phyloP scores from a whole-genome alignment of 2,888 invertebrate species.

The Polymixis flavicincta region DNA sequence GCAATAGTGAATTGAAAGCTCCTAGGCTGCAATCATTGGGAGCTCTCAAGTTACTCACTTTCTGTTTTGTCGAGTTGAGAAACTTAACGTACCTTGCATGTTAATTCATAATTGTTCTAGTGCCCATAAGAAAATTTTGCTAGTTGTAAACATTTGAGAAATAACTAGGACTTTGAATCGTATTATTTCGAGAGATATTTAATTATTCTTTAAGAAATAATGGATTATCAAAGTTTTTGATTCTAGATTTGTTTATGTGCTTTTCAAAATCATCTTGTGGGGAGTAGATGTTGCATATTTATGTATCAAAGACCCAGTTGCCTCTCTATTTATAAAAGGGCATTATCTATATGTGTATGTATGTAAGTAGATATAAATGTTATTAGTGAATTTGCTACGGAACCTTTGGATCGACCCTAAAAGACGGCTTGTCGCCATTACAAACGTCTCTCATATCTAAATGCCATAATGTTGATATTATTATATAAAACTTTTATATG shows the following conservation, averaged over 20 bases:
- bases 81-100: constrained; percentile 9
- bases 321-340: constrained; percentile 24
- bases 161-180: constrained; percentile 20
- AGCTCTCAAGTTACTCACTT: constrained; percentile 32
- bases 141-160: constrained; percentile 32
- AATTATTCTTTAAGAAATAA: constrained; percentile 46
- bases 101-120: constrained; percentile 3
- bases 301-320: constrained; percentile 25
- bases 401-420: constrained; percentile 31
- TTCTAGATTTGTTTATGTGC: constrained; percentile 32
- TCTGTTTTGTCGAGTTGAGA: constrained; percentile 6
- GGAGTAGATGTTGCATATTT: not conserved
- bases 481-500: constrained; percentile 60
- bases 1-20: constrained; percentile 22
- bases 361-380: constrained; percentile 14
- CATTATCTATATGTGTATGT: constrained; percentile 6
- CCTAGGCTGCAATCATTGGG: constrained; percentile 9
- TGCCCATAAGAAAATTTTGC: constrained; percentile 34
- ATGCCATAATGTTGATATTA: constrained; percentile 67
- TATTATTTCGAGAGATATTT: constrained; percentile 45
- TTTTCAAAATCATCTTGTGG: constrained; percentile 36
- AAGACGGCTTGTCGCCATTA: constrained; percentile 17
- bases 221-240: constrained; percentile 15
- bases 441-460: constrained; percentile 52
- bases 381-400: constrained; percentile 25